Conservation (phyloP, 2,113 vertebrate genomes). For the Oriolus oriolus region DNA sequence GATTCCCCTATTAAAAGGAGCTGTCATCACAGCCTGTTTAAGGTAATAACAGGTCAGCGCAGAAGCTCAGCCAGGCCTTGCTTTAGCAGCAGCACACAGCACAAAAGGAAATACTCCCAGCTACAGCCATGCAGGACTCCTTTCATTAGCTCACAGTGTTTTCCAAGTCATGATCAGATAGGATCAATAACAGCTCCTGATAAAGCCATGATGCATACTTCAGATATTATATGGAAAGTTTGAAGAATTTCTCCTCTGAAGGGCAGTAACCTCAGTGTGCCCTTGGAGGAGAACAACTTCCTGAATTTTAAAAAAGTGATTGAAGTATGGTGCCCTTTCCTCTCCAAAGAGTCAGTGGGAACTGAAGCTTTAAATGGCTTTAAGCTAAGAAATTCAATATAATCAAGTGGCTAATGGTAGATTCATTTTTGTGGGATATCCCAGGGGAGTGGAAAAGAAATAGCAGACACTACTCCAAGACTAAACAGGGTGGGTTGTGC, state of each 20-base stretch:
- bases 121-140: not conserved
- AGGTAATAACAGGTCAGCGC: not conserved
- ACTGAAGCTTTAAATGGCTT: not conserved
- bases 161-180: not conserved
- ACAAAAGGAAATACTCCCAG: not conserved
- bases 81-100: not conserved
- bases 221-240: constrained; percentile 18
- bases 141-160: not conserved
- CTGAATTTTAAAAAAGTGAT: not conserved
- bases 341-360: not conserved
- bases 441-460: not conserved
- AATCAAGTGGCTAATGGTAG: not conserved
- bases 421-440: not conserved
- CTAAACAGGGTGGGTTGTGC: not conserved
- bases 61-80: not conserved
- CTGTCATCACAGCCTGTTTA: constrained; percentile 10
- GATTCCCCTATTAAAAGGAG: not conserved
- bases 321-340: not conserved
- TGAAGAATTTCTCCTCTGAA: not conserved
- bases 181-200: not conserved
- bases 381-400: not conserved
- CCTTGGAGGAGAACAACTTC: not conserved
- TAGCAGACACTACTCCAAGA: not conserved
- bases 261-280: not conserved
- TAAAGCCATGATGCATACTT: not conserved